Conservation (phyloP, 2,113 vertebrate species). For the Clarias gariepinus region DNA sequence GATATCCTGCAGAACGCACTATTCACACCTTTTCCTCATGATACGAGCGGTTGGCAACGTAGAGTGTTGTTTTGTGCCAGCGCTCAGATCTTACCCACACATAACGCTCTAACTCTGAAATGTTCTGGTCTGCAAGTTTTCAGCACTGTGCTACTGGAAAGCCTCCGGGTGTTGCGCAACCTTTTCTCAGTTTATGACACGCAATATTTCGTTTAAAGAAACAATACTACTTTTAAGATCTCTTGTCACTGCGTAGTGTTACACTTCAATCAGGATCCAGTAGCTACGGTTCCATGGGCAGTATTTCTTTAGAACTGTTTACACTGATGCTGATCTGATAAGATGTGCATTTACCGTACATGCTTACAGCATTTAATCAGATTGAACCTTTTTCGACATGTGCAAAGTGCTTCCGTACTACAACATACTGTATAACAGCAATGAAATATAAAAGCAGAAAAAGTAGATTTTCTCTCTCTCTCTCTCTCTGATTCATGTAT, state of each 20-base stretch:
- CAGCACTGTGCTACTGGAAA: background rate
- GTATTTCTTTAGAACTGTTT: no score
- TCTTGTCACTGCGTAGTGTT: background rate
- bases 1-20: constrained; percentile 21
- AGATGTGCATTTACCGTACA: no score
- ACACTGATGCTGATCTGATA: no score
- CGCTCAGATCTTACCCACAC: background rate
- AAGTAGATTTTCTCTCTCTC: no score
- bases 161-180: background rate
- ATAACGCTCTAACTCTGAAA: background rate
- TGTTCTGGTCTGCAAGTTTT: background rate
- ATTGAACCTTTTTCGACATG: no score
- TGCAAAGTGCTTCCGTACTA: no score
- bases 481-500: no score
- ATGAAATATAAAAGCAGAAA: no score
- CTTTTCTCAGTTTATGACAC: background rate
- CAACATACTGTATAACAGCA: no score
- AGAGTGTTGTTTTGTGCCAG: background rate
- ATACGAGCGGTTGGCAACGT: constrained; percentile 11
- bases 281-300: no score
- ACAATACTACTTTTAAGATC: background rate
- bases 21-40: constrained; percentile 20
- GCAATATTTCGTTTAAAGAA: background rate
- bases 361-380: no score
- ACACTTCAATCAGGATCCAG: background rate